These are phyloP conservation scores for Piscicola geometra DNA, from an alignment of 2,888 invertebrate species.

Conservation along the genomic window DNA sequence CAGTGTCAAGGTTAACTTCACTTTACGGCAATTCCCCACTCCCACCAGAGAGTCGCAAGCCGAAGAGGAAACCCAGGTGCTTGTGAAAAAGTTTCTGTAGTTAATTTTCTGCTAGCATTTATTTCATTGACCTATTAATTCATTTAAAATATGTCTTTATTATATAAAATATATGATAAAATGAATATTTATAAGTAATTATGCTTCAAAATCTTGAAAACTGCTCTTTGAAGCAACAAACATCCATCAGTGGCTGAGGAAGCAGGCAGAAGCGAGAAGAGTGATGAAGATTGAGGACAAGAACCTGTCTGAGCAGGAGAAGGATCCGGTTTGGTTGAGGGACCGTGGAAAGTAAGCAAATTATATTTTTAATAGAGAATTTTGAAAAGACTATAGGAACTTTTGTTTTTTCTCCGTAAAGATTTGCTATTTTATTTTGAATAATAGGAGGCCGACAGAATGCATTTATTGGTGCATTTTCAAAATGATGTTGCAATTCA, in stretches of 20 bases:
- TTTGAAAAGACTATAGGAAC: no score
- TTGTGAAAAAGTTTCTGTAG: neutral
- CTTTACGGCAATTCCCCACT: constrained; percentile 73
- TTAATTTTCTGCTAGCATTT: neutral
- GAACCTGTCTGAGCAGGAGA: constrained; percentile 64
- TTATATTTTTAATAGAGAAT: neutral
- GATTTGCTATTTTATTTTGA: no score
- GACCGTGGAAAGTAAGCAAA: constrained; percentile 69
- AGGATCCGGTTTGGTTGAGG: constrained; percentile 75
- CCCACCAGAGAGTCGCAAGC: constrained; percentile 61
- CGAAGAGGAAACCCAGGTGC: constrained; percentile 64
- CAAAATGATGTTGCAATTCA: no score
- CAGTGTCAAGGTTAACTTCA: constrained; percentile 67
- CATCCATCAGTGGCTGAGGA: constrained; percentile 71
- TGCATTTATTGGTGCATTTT: no score
- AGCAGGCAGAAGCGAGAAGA: constrained; percentile 70
- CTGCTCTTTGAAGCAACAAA: no score
- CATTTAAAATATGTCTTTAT: no score
- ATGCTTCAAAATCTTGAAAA: neutral
- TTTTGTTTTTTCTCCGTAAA: no score
- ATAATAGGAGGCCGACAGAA: no score
- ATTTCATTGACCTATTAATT: neutral
- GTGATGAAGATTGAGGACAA: constrained; percentile 67
- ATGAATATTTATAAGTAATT: neutral
- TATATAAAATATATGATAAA: no score